phyloP scores from a whole-genome alignment of 30 jellyfish, hydroid and myxozoan species.

The Euphysa ruthae region DNA sequence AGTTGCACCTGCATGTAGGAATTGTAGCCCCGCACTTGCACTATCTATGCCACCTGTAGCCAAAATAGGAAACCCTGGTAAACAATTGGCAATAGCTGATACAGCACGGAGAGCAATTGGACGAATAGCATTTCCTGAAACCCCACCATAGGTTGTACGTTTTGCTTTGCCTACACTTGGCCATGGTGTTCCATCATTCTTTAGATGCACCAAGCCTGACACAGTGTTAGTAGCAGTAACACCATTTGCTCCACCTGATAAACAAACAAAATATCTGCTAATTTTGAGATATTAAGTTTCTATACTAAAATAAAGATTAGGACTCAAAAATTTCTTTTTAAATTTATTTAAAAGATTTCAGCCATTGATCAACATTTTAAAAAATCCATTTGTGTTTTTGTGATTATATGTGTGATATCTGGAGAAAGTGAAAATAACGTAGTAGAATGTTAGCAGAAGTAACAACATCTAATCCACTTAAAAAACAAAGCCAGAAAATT shows the following conservation, averaged over 20 bases:
- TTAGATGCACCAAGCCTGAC: slow-evolving; percentile 87
- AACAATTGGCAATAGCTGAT: slow-evolving; percentile 82
- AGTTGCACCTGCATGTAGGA: slow-evolving; percentile 94
- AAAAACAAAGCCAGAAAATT: too few relatives aligned
- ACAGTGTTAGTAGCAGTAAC: slow-evolving; percentile 96
- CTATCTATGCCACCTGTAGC: slow-evolving; percentile 98
- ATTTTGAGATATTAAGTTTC: too few relatives aligned
- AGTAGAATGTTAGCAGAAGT: too few relatives aligned
- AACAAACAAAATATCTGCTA: too few relatives aligned
- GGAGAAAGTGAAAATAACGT: too few relatives aligned
- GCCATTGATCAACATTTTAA: too few relatives aligned
- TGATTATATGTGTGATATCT: too few relatives aligned
- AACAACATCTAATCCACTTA: too few relatives aligned
- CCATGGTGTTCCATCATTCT: slow-evolving; percentile 85
- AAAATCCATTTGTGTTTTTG: too few relatives aligned
- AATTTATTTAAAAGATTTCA: too few relatives aligned
- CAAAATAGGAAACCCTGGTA: slow-evolving; percentile 89
- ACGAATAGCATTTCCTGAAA: slow-evolving; percentile 94
- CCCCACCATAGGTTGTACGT: slow-evolving; percentile 95
- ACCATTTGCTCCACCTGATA: slow-evolving; percentile 92
- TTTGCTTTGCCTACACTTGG: slow-evolving; percentile 80
- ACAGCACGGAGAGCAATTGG: slow-evolving; percentile 97
- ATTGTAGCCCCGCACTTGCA: slow-evolving; percentile 79
- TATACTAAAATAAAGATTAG: too few relatives aligned
- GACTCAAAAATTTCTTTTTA: too few relatives aligned